These are phyloP conservation scores for Saccopteryx bilineata DNA, from an alignment of 2,113 vertebrate species.

Conservation along the genomic window DNA sequence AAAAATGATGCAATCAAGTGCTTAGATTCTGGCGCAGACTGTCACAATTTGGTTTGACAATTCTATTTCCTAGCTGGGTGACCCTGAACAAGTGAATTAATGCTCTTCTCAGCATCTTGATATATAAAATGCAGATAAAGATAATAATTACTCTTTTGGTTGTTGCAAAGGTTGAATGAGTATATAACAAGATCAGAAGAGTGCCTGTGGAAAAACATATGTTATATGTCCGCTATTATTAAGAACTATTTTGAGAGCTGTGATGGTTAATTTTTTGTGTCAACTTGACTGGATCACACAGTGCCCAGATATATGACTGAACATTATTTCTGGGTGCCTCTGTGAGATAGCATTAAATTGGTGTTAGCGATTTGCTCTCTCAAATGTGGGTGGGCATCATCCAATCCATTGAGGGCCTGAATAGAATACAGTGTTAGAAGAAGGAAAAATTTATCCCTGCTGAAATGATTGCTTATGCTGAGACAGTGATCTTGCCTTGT, in stretches of 20 bases:
- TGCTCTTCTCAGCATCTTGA: background rate
- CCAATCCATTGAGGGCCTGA: background rate
- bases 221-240: background rate
- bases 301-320: background rate
- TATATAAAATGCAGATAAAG: background rate
- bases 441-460: background rate
- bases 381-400: background rate
- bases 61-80: background rate
- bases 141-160: background rate
- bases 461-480: background rate
- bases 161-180: background rate
- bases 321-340: background rate
- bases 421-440: background rate
- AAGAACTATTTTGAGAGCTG: background rate
- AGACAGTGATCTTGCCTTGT: background rate
- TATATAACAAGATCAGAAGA: background rate
- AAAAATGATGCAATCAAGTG: background rate
- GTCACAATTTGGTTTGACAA: background rate
- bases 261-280: constrained; percentile 28
- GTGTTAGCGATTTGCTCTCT: background rate
- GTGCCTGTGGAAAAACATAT: background rate
- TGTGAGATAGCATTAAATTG: background rate
- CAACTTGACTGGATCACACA: background rate
- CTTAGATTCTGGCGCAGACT: background rate
- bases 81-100: background rate